These are phyloP conservation scores for Phymastichus coffea DNA, from an alignment of 1,140 invertebrate species.

Conservation along the genomic window DNA sequence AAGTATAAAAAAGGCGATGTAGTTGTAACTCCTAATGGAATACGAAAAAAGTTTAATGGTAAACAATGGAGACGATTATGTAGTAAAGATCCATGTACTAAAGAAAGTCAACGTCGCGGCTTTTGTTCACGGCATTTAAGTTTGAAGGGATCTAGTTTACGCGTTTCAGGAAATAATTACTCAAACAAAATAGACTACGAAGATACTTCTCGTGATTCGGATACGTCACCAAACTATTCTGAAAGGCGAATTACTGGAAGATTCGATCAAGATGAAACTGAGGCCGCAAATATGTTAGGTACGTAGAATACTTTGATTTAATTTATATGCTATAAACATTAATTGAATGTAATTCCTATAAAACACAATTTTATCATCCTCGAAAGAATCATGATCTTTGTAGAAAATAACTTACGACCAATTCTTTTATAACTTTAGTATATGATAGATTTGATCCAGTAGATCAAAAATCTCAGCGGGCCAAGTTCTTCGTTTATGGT, in stretches of 20 bases:
- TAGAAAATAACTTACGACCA: too few relatives aligned
- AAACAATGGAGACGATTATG: slow-evolving; percentile 98
- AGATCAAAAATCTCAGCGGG: too few relatives aligned
- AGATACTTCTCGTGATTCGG: slow-evolving; percentile 85
- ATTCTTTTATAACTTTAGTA: too few relatives aligned
- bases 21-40: slow-evolving; percentile 92
- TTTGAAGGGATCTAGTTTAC: slow-evolving; percentile 71
- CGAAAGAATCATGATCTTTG: too few relatives aligned
- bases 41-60: slow-evolving; percentile 98
- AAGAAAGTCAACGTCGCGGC: slow-evolving; percentile 95
- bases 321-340: too few relatives aligned
- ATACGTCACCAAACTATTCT: slow-evolving; percentile 80
- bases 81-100: slow-evolving; percentile 93
- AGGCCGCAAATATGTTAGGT: slow-evolving; percentile 95
- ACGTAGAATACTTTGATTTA: slow-evolving; percentile 28
- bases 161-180: slow-evolving; percentile 56
- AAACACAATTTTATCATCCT: too few relatives aligned
- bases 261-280: slow-evolving; percentile 91
- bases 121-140: slow-evolving; percentile 96
- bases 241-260: slow-evolving; percentile 70
- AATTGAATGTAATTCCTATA: too few relatives aligned
- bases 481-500: too few relatives aligned
- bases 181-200: slow-evolving; percentile 74
- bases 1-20: slow-evolving; percentile 99
- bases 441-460: too few relatives aligned